phyloP scores from a whole-genome alignment of 2,113 vertebrate genomes.

The Apteryx mantelli region DNA sequence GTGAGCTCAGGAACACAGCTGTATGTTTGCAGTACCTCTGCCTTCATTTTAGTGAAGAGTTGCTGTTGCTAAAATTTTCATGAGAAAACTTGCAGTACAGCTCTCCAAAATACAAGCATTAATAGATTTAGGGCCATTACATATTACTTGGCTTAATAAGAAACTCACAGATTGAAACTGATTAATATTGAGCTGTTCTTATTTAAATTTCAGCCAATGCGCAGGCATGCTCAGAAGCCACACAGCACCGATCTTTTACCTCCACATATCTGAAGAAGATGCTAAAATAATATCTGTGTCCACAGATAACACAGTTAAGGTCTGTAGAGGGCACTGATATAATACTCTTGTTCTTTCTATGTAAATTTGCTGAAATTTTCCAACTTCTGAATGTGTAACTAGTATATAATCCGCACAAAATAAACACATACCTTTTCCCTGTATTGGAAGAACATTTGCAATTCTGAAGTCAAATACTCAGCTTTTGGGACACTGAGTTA shows the following conservation, averaged over 20 bases:
- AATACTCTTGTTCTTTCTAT: neutral
- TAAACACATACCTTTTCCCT: neutral
- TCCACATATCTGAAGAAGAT: constrained; percentile 75
- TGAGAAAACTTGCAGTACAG: neutral
- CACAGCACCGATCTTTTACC: constrained; percentile 69
- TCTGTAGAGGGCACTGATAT: neutral
- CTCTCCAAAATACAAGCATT: neutral
- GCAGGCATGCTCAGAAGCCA: constrained; percentile 79
- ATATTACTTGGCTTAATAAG: neutral
- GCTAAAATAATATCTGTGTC: constrained; percentile 78
- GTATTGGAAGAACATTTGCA: neutral
- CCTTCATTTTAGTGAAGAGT: neutral
- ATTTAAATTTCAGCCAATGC: constrained; percentile 70
- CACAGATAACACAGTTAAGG: constrained; percentile 74
- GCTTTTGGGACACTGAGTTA: neutral
- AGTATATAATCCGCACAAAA: neutral
- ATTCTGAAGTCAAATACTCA: neutral
- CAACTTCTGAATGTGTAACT: neutral
- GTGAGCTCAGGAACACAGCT: neutral
- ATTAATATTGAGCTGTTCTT: neutral
- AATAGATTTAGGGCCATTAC: neutral
- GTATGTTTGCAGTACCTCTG: neutral
- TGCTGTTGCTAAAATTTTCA: neutral
- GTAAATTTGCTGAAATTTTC: neutral
- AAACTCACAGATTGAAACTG: neutral